These are phyloP conservation scores for Tetramorium parvispinum DNA, from an alignment of 1,140 invertebrate species.

Conservation along the genomic window DNA sequence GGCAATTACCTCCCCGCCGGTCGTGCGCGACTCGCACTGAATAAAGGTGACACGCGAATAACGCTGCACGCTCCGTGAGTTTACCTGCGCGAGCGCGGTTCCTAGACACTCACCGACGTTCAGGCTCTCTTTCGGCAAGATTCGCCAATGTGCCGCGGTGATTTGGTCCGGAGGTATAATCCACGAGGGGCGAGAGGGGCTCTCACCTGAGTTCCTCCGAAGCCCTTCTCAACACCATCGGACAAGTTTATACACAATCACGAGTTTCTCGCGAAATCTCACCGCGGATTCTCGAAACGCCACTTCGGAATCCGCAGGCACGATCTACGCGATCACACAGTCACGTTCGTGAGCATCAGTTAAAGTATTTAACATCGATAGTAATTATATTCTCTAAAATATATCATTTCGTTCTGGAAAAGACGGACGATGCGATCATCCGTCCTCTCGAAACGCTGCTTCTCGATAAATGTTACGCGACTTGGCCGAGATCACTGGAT, in stretches of 20 bases:
- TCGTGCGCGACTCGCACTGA: conserved; percentile 12
- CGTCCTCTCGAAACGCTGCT: not conserved
- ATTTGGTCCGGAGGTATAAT: conserved; percentile 11
- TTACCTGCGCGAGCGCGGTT: conserved; percentile 74
- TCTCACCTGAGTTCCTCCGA: not conserved
- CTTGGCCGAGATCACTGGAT: not conserved
- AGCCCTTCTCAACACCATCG: not conserved
- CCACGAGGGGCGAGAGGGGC: not conserved
- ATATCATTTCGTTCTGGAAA: not conserved
- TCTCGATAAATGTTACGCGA: not conserved
- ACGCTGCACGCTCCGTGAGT: conserved; percentile 38
- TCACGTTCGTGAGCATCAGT: not conserved
- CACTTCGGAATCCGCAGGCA: conserved; percentile 12
- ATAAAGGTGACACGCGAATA: conserved; percentile 41
- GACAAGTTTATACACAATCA: conserved; percentile 28
- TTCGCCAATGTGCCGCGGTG: not conserved
- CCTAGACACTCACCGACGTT: conserved; percentile 58
- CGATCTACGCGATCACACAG: conserved; percentile 17
- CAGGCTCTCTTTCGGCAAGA: conserved; percentile 18
- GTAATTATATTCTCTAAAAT: not conserved
- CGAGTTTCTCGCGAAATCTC: conserved; percentile 11
- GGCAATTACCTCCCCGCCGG: conserved; percentile 46
- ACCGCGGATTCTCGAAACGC: not conserved
- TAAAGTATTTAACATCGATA: not conserved
- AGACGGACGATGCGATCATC: not conserved